These are phyloP conservation scores for Dyspetes luteomarginatus DNA, from an alignment of 2,888 invertebrate genomes.

Conservation along the genomic window DNA sequence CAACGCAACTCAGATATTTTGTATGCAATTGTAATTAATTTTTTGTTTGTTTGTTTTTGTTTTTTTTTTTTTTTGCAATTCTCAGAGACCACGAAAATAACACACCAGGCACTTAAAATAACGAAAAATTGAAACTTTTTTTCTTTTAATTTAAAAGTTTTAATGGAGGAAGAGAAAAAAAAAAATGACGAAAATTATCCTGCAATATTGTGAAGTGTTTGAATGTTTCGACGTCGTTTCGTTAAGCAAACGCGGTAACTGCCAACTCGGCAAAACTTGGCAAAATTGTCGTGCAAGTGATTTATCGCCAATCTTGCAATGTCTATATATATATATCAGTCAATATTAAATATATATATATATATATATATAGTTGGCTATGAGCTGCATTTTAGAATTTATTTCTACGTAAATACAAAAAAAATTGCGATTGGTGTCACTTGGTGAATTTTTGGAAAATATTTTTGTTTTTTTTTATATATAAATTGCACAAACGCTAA, in stretches of 20 bases:
- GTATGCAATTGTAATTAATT: conserved; percentile 5
- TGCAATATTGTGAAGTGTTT: conserved; percentile 15
- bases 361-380: background rate
- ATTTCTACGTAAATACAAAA: background rate
- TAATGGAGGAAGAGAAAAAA: background rate
- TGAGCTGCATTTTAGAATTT: background rate
- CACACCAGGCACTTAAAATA: too few relatives aligned
- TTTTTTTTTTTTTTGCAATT: background rate
- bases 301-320: conserved; percentile 20
- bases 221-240: conserved; percentile 18
- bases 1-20: background rate
- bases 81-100: too few relatives aligned
- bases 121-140: too few relatives aligned
- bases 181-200: background rate
- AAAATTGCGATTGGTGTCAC: background rate
- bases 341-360: background rate
- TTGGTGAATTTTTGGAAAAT: too few relatives aligned
- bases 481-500: too few relatives aligned
- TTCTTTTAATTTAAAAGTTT: background rate
- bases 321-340: background rate
- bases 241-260: conserved; percentile 18
- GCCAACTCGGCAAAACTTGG: conserved; percentile 55
- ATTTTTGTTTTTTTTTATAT: too few relatives aligned
- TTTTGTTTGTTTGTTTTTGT: background rate
- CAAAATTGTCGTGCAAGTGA: conserved; percentile 43